These are phyloP conservation scores for Parazoanthus swiftii DNA, from an alignment of 92 coral and sea anemone species.

Conservation along the genomic window DNA sequence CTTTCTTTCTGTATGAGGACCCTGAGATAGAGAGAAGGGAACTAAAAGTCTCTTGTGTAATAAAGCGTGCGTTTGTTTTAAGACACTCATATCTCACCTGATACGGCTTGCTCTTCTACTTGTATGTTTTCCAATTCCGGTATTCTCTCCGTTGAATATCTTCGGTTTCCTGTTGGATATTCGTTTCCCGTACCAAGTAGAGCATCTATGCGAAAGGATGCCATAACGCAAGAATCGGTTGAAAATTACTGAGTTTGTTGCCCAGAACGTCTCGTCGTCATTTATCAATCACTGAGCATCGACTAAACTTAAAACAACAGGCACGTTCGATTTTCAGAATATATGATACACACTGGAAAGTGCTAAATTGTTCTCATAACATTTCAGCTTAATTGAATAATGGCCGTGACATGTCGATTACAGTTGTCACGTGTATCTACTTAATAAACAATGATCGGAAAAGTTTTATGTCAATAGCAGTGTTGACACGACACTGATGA, in stretches of 20 bases:
- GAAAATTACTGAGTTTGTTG: background rate
- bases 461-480: slow-evolving; percentile 39
- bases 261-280: background rate
- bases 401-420: slow-evolving; percentile 40
- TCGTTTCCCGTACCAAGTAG: background rate
- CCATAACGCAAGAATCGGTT: background rate
- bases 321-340: background rate
- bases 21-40: background rate
- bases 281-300: background rate
- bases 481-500: slow-evolving; percentile 30
- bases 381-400: slow-evolving; percentile 35
- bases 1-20: background rate
- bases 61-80: background rate
- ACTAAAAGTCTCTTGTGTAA: background rate
- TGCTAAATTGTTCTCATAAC: slow-evolving; percentile 44
- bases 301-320: background rate
- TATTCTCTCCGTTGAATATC: background rate
- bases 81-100: background rate
- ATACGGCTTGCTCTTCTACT: background rate
- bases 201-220: slow-evolving; percentile 26
- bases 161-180: slow-evolving; percentile 4
- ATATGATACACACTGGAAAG: background rate
- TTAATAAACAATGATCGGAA: slow-evolving; percentile 39
- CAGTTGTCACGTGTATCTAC: slow-evolving; percentile 38
- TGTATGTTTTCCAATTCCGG: slow-evolving; percentile 11